A percentile compares a stretch with the other conserved stretches of the same genome.
Evolutionary conservation across 2,113 vertebrate species (phyloP).

Genomic region (Xiphias gladius): DNA sequence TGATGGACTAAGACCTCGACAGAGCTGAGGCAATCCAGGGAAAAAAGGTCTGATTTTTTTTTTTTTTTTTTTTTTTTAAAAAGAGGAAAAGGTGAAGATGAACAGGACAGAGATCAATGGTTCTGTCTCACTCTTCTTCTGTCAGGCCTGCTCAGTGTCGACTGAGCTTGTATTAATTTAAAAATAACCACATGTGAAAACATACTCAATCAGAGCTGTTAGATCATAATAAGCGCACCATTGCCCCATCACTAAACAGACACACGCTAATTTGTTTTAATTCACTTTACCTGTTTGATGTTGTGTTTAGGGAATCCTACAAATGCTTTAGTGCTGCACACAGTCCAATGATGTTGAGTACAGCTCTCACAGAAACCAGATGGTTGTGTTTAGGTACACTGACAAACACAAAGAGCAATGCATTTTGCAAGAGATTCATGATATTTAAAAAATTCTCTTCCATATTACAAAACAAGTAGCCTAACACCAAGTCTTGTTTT

Average conservation of each 20-base stretch:
- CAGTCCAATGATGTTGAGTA: neutral
- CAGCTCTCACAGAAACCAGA: conserved; percentile 12
- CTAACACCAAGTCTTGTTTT: neutral
- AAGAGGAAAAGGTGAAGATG: neutral
- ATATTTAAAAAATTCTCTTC: neutral
- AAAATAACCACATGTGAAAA: conserved; percentile 40
- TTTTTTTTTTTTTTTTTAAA: neutral
- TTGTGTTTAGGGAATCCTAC: conserved; percentile 27
- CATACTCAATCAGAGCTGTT: conserved; percentile 19
- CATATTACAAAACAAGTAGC: conserved; percentile 10
- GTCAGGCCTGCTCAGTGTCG: neutral
- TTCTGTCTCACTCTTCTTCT: neutral
- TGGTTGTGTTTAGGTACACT: neutral
- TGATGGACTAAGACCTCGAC: conserved; percentile 6
- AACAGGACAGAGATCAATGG: neutral
- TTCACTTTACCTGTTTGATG: conserved; percentile 25
- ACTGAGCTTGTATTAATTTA: neutral
- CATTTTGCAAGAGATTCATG: neutral
- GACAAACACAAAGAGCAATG: neutral
- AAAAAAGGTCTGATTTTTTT: neutral
- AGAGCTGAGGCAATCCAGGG: neutral
- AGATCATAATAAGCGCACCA: conserved; percentile 12
- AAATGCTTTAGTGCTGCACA: conserved; percentile 9
- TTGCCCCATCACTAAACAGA: conserved; percentile 28
- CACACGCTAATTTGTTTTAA: conserved; percentile 35